These are phyloP conservation scores for Ramphastos sulfuratus DNA, from an alignment of 2,113 vertebrate genomes.

Conservation along the genomic window DNA sequence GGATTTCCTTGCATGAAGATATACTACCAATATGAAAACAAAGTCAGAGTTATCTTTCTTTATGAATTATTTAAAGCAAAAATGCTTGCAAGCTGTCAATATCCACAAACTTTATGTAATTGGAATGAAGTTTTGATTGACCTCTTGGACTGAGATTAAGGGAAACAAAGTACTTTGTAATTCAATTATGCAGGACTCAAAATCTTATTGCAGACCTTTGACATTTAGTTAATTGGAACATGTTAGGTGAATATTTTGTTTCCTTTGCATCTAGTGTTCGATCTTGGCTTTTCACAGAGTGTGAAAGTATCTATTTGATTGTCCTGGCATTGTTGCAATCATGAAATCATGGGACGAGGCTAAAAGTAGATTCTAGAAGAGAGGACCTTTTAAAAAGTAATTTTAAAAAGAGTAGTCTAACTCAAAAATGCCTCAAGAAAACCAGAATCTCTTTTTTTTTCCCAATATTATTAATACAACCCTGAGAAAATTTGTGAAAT, in stretches of 20 bases:
- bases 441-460: background rate
- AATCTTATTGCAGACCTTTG: background rate
- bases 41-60: background rate
- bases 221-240: background rate
- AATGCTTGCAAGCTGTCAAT: background rate
- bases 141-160: background rate
- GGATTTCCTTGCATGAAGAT: background rate
- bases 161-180: background rate
- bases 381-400: background rate
- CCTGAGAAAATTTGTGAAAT: background rate
- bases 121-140: slow-evolving; percentile 20
- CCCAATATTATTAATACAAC: background rate
- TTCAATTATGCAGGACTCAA: background rate
- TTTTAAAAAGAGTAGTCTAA: background rate
- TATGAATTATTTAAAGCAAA: slow-evolving; percentile 39
- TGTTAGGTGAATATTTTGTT: background rate
- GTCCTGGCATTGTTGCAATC: background rate
- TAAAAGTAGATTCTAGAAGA: background rate
- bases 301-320: background rate
- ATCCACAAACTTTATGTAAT: background rate
- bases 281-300: background rate
- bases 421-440: background rate
- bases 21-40: background rate
- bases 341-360: background rate
- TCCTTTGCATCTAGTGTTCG: background rate